Evolutionary conservation across 1,140 invertebrate species (phyloP), one percentile per base, ranked within the genome.

Genomic region (Ceratina calcarata): DNA sequence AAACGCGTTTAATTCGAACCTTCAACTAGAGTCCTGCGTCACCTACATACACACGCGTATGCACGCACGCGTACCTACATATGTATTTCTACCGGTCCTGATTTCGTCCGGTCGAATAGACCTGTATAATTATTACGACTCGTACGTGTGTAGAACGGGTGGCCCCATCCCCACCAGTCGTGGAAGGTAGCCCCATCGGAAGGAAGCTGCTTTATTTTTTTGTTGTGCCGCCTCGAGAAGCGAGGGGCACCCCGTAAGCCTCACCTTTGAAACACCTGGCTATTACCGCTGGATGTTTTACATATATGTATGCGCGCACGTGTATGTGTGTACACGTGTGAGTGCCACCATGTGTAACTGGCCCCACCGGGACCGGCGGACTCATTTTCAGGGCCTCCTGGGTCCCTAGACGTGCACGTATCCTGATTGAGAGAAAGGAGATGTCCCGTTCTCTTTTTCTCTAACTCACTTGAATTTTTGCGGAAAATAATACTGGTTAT

Each of bases 221-320:
- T 87, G 85, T 87, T 91, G 87, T 88, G 86, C 86, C 86, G 87
- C 85, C 84, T 87, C 86, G 71, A 89, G 71, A 86, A 88, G 78
- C 83, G 86, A 88, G 82, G 88, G 83, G 87, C 78, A 81, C 89
- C 83, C 85, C 81, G 80, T 81, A 83, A 70, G 87, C 83, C 85
- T 91, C 89, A 92, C 91, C 91, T 91, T 91, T 89, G 84, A 91
- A 90, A 91, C 91, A 92, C 91, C 91, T 92, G 91, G 91, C 89
- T 90, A 89, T 91, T 90, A 90, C 89, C 88, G 84, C 89, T 88
- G 82, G n/a, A 90, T 91, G 87, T 89, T 90, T 89, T 88, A 89
- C 89, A 82, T 32, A 45, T 67, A 64, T 27, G 51, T 24, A 45
- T 6, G 15, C 20, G n/a, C 24, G 66, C 49, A 67, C 22, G 24